A percentile compares a stretch with the other conserved stretches of the same genome.
Conservation (phyloP, 2,113 vertebrate species). For the Rhinopomastus cyanomelas region DNA sequence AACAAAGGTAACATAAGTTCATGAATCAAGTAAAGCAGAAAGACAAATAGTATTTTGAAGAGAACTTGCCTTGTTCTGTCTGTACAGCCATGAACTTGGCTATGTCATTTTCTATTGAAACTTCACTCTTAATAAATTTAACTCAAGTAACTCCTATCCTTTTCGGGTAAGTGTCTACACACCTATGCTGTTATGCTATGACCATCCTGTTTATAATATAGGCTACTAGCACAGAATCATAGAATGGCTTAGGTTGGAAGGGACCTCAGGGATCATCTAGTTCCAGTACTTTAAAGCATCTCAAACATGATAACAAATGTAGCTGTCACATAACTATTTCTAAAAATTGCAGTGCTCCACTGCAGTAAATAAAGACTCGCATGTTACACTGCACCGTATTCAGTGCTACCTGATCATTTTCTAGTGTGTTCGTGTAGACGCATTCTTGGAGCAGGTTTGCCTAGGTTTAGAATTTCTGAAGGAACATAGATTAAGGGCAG, state of each 20-base stretch:
- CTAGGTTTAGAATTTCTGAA: neutral
- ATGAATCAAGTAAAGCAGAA: neutral
- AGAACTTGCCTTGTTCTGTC: neutral
- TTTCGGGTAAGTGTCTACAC: neutral
- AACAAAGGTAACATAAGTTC: neutral
- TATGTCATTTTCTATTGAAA: neutral
- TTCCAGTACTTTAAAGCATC: neutral
- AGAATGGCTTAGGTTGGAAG: too few species aligned
- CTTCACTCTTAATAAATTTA: neutral
- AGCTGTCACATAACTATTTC: neutral
- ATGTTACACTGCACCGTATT: neutral
- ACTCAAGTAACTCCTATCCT: neutral
- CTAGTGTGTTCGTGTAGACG: neutral
- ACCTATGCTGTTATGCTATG: rapidly evolving
- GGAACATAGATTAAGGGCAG: neutral
- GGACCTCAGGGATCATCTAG: too few species aligned
- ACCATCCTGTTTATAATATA: neutral
- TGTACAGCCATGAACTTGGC: neutral
- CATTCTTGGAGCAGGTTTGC: neutral
- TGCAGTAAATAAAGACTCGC: neutral
- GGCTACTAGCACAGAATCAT: neutral
- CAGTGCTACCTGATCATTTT: neutral
- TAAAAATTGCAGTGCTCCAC: neutral
- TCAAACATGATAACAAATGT: neutral
- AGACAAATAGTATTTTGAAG: neutral